Evolutionary conservation across 2,113 vertebrate species (phyloP).

Genomic region (Gymnogyps californianus): DNA sequence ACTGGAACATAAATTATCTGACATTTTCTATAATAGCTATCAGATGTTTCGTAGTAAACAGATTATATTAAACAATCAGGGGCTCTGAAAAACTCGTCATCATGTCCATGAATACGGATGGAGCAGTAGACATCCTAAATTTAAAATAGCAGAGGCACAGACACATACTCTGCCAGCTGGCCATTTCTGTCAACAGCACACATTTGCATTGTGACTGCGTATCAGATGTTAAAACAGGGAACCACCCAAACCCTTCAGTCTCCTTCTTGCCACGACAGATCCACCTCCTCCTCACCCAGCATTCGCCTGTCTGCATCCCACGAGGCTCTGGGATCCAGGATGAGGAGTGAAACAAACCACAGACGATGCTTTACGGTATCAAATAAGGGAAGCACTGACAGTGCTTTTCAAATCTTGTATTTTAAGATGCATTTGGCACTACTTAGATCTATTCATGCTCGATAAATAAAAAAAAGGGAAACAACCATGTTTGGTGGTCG

Average conservation of each 20-base stretch:
- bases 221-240: not conserved
- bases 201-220: not conserved
- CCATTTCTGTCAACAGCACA: not conserved
- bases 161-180: slow-evolving; percentile 12
- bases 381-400: not conserved
- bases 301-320: not conserved
- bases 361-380: accelerated
- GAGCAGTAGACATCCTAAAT: not conserved
- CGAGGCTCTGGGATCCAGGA: not conserved
- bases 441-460: accelerated
- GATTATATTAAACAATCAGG: slow-evolving; percentile 1
- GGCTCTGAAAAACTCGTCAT: not conserved
- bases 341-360: not conserved
- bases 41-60: slow-evolving; percentile 10
- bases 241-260: not conserved
- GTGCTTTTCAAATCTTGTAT: not conserved
- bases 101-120: not conserved
- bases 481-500: not conserved
- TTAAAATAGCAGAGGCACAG: slow-evolving; percentile 3
- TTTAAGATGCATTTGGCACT: not conserved
- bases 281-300: not conserved
- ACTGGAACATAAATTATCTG: slow-evolving; percentile 27
- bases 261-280: accelerated
- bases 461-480: not conserved
- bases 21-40: slow-evolving; percentile 29